Percentiles rank a stretch among this genome's conserved stretches.
These are phyloP conservation scores for Caenorhabditis becei DNA, from an alignment of 2,888 invertebrate species.

Conservation along the genomic window DNA sequence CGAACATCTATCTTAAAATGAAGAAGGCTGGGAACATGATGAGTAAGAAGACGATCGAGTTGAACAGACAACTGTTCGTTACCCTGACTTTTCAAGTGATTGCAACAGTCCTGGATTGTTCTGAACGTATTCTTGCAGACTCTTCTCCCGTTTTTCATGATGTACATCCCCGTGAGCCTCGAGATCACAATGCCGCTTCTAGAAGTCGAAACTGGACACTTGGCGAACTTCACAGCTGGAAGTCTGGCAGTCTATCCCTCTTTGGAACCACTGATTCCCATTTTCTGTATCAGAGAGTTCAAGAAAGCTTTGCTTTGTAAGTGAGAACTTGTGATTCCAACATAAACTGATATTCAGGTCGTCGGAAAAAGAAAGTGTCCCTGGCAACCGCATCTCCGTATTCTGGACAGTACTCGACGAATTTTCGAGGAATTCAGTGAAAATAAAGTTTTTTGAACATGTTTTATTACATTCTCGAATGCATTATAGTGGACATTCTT, in stretches of 20 bases:
- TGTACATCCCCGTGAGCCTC: slow-evolving; percentile 42
- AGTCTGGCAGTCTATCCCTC: slow-evolving; percentile 37
- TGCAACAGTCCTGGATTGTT: not conserved
- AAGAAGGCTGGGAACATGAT: slow-evolving; percentile 19
- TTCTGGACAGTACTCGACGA: slow-evolving; percentile 2
- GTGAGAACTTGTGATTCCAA: not conserved
- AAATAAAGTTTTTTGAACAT: too few species aligned
- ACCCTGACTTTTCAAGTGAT: slow-evolving; percentile 44
- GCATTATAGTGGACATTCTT: too few species aligned
- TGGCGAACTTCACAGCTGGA: slow-evolving; percentile 34
- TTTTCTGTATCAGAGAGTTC: slow-evolving; percentile 47
- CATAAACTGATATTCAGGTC: not conserved
- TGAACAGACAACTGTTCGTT: slow-evolving; percentile 33
- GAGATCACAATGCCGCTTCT: slow-evolving; percentile 34
- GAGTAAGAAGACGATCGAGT: slow-evolving; percentile 37
- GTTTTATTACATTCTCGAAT: too few species aligned
- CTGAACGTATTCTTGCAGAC: slow-evolving; percentile 32
- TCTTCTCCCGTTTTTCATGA: slow-evolving; percentile 37
- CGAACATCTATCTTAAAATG: slow-evolving; percentile 43
- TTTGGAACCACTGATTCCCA: slow-evolving; percentile 48
- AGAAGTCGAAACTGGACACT: slow-evolving; percentile 31
- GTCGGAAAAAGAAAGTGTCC: slow-evolving; percentile 10
- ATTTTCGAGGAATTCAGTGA: slow-evolving; percentile 13
- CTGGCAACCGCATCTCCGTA: not conserved
- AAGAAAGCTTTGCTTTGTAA: slow-evolving; percentile 33